Percentiles rank a stretch among this genome's conserved stretches.
Evolutionary conservation across 2,797 vertebrate genomes (phyloP).

Genomic region (Erithacus rubecula): DNA sequence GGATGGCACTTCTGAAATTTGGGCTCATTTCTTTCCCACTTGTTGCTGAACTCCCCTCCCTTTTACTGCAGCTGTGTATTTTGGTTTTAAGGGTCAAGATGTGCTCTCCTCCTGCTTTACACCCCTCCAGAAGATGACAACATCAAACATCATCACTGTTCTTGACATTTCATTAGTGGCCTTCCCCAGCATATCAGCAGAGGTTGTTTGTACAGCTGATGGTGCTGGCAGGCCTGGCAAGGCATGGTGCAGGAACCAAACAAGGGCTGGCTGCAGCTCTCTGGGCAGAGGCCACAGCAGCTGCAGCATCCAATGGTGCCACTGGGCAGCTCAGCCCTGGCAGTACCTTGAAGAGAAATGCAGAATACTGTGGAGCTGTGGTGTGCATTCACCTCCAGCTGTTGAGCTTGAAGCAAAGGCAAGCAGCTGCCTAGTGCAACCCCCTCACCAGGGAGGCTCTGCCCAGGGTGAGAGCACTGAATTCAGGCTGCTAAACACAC

Average conservation of each 20-base stretch:
- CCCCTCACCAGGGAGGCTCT: background rate
- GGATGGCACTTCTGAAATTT: background rate
- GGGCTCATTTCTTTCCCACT: background rate
- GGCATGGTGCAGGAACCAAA: fast-evolving
- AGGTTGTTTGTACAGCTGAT: background rate
- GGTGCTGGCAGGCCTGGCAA: background rate
- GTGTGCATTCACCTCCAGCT: background rate
- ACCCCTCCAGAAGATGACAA: background rate
- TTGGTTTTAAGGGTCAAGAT: background rate
- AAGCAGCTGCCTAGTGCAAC: background rate
- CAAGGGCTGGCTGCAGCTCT: background rate
- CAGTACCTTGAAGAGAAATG: background rate
- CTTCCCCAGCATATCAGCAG: background rate
- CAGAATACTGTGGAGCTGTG: background rate
- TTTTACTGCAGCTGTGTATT: background rate
- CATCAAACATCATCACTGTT: fast-evolving
- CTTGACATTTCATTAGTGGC: background rate
- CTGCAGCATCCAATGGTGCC: background rate
- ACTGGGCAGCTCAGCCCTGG: background rate
- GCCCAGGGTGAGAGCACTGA: background rate
- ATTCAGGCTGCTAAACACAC: background rate
- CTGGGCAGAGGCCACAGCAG: background rate
- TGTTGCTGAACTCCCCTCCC: background rate
- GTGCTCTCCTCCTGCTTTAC: background rate
- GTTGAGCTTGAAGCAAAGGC: background rate